Conservation (phyloP, 2,113 vertebrate genomes). For the rat (Rattus norvegicus) region GRCr8 NC_086024.1:53971001-53971500, state of each 20-base stretch:
- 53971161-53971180: constrained; percentile 14
- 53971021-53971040: not conserved
- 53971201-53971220: constrained; percentile 30
- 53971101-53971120: not conserved
- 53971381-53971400: not conserved
- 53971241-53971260: not conserved
- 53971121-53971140: constrained; percentile 32
- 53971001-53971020: not conserved
- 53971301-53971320: not conserved
- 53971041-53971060: not conserved
- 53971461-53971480: not conserved
- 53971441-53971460: not conserved
- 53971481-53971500: not conserved
- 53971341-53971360: not conserved
- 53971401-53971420: not conserved
- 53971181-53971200: not conserved
- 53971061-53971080: constrained; percentile 2
- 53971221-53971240: not conserved
- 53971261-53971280: constrained; percentile 45
- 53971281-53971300: not conserved
- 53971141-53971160: not conserved
- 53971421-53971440: not conserved
- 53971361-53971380: not conserved
- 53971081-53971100: constrained; percentile 38
- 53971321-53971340: not conserved